Percentiles rank a stretch among this genome's conserved stretches.
Evolutionary conservation across 2,888 invertebrate species (phyloP).

Genomic region (Salticus scenicus): DNA sequence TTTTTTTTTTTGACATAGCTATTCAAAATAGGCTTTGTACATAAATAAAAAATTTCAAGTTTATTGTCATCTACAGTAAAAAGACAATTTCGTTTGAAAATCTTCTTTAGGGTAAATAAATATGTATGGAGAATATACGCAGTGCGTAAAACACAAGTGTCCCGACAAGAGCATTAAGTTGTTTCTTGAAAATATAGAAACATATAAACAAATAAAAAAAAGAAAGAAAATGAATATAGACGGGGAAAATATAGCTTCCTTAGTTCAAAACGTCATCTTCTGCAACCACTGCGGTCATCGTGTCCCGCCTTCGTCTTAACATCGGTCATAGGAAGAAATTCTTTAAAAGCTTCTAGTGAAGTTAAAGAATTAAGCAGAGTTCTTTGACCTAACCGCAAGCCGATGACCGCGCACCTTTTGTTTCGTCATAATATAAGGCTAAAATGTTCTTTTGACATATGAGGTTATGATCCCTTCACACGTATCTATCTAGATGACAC

Average conservation of each 20-base stretch:
- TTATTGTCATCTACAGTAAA: too few species aligned
- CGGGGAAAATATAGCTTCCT: neutral
- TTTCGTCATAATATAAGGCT: slow-evolving; percentile 27
- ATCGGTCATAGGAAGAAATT: slow-evolving; percentile 51
- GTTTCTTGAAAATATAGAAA: too few species aligned
- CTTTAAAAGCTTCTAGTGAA: slow-evolving; percentile 22
- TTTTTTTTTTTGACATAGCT: too few species aligned
- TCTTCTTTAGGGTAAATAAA: too few species aligned
- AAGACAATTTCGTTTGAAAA: too few species aligned
- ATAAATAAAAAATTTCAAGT: too few species aligned
- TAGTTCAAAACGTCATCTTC: slow-evolving; percentile 50
- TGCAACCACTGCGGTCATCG: slow-evolving; percentile 47
- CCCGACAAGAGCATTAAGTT: too few species aligned
- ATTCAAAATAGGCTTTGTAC: too few species aligned
- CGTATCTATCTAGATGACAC: too few species aligned
- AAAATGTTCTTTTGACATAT: neutral
- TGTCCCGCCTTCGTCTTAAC: slow-evolving; percentile 28
- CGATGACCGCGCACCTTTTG: slow-evolving; percentile 53
- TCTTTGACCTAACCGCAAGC: slow-evolving; percentile 41
- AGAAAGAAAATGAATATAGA: neutral
- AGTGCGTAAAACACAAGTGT: neutral
- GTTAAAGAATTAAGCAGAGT: slow-evolving; percentile 37
- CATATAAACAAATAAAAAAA: too few species aligned
- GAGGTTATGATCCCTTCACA: slow-evolving; percentile 10
- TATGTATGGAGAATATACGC: too few species aligned